Conservation (phyloP, 2,888 invertebrate genomes). For the Orchesellides sinensis region DNA sequence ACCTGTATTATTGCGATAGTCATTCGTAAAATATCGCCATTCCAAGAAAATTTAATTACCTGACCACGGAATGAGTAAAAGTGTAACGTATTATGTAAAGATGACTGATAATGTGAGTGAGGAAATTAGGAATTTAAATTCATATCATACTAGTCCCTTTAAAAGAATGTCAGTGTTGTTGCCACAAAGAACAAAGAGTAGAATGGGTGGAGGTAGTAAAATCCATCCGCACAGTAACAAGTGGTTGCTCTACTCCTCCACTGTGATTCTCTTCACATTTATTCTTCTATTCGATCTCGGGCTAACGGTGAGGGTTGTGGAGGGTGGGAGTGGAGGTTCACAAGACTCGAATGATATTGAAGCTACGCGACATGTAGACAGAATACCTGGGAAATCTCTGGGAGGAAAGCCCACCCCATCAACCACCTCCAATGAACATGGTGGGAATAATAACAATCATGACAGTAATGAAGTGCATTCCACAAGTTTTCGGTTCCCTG, state of each 20-base stretch:
- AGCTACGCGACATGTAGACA: conserved; percentile 39
- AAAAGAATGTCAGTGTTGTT: background rate
- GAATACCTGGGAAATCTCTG: conserved; percentile 19
- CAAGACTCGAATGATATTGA: conserved; percentile 38
- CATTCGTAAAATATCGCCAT: background rate
- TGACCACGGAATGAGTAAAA: too few species aligned
- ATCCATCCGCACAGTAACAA: conserved; percentile 43
- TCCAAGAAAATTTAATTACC: background rate
- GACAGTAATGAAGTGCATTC: conserved; percentile 67
- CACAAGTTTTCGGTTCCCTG: conserved; percentile 44
- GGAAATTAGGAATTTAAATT: background rate
- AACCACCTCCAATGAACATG: background rate
- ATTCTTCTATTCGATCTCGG: conserved; percentile 45
- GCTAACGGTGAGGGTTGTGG: conserved; percentile 22
- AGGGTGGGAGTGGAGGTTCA: conserved; percentile 16
- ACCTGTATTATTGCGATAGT: background rate
- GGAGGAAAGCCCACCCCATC: background rate
- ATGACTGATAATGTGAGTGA: background rate
- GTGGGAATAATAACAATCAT: conserved; percentile 15
- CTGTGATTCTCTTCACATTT: conserved; percentile 52
- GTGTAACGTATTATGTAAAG: too few species aligned
- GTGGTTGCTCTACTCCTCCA: conserved; percentile 60
- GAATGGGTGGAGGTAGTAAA: background rate
- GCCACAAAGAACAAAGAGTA: background rate
- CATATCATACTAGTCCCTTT: conserved; percentile 2